A percentile compares a stretch with the other conserved stretches of the same genome.
These are phyloP conservation scores for Phalacrocorax pelagicus DNA, from an alignment of 2,113 vertebrate species.

Conservation along the genomic window DNA sequence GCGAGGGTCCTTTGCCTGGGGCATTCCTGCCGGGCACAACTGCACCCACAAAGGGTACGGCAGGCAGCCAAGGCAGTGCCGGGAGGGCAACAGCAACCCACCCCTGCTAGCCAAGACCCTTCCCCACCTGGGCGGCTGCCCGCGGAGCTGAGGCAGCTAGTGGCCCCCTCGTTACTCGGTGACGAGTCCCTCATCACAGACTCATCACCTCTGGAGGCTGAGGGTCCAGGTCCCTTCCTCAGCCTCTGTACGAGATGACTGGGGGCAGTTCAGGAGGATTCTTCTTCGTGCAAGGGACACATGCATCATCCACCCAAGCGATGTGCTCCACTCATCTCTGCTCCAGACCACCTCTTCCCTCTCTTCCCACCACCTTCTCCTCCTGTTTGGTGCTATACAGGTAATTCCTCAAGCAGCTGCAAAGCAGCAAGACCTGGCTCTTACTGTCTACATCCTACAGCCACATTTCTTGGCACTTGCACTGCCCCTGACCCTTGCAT, in stretches of 20 bases:
- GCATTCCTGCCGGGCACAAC: not conserved
- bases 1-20: not conserved
- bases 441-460: not conserved
- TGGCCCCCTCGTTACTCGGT: rapidly evolving
- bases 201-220: not conserved
- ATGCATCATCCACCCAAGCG: rapidly evolving
- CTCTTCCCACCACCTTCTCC: not conserved
- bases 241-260: not conserved
- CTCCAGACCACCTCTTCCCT: not conserved
- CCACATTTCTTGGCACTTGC: not conserved
- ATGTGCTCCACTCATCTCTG: rapidly evolving
- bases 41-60: not conserved
- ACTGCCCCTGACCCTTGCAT: not conserved
- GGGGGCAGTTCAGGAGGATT: not conserved
- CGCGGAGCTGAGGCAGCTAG: not conserved
- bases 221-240: not conserved
- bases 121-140: not conserved
- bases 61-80: rapidly evolving
- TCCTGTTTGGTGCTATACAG: not conserved
- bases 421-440: not conserved
- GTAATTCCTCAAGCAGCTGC: not conserved
- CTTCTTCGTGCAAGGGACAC: not conserved
- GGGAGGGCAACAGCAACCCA: not conserved
- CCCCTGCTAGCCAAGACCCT: not conserved
- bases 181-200: not conserved